Evolutionary conservation across 2,888 invertebrate genomes (phyloP).

Genomic region (Hypercompe scribonia): DNA sequence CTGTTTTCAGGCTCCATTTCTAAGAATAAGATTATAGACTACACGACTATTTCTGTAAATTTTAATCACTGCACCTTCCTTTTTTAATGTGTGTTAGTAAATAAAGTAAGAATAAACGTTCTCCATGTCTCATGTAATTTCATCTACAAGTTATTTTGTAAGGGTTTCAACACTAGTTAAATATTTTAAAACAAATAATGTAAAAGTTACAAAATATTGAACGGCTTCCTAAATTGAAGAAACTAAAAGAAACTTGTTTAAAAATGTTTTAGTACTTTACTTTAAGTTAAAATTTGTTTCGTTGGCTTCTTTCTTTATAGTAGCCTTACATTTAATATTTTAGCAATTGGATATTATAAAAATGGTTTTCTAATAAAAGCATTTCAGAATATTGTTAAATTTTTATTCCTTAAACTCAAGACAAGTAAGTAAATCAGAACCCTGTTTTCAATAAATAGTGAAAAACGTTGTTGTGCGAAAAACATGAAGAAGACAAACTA

Average conservation of each 20-base stretch:
- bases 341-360: neutral
- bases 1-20: slow-evolving; percentile 5
- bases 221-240: neutral
- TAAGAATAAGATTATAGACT: neutral
- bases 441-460: no score
- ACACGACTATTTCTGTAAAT: neutral
- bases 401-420: neutral
- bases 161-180: no score
- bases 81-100: neutral
- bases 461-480: no score
- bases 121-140: neutral
- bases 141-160: neutral
- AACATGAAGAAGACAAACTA: no score
- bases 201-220: neutral
- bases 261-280: neutral
- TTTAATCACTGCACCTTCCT: neutral
- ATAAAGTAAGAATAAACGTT: neutral
- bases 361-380: neutral
- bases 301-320: neutral
- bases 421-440: no score
- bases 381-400: no score
- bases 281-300: neutral
- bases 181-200: no score
- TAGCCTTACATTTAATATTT: neutral
- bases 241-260: neutral